Evolutionary conservation across 23 tunicate species (phyloP), one percentile per base, ranked within the genome.

Genomic region (Phallusia fumigata): DNA sequence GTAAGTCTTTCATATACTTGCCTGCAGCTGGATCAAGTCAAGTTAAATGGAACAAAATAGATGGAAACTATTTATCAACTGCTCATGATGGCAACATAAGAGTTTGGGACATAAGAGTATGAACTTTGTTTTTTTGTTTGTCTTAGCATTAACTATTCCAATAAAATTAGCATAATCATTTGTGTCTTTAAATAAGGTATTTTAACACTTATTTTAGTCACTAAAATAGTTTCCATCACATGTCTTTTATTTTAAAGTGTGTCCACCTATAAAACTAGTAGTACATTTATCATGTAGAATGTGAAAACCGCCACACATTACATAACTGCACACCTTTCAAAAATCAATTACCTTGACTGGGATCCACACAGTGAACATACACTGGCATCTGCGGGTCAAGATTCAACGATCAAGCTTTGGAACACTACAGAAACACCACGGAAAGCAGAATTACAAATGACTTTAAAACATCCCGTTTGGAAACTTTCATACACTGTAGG

Each of bases 51-150:
- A 94, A 89, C 78, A 89, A 86, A 74, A 31, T 83, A 33, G 65
- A 88, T 31, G 64, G 65, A 73, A 24, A 86, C 52, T 52, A 34
- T 35, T 65, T 94, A 22, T 93, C 98, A 12, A 84, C 91, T 31
- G 74, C 98, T 65, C 98, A 94, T 85, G 98, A 89, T 89, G 98
- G 98, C 6, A 86, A 89, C 33, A 89, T 94, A 51, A 77, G 98
- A 26, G 75, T 94, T 30, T 94, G 98, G 98, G 98, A 94, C 78
- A 78, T 85, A 10, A 79, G 98, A 50, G 90, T 86, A 86, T 75
- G 80, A 21, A 69, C 8, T 72, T 47, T 10, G 10, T 40, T 40
- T 40, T 40, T 40, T 3, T 40, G 5, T 40, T 5, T 3, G 10
- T 40, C 10, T 40, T 40, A 40, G 10, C 10, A 40, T 3, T 3